Evolutionary conservation across 2,888 invertebrate species (phyloP).

Genomic region (Platynereis dumerilii): DNA sequence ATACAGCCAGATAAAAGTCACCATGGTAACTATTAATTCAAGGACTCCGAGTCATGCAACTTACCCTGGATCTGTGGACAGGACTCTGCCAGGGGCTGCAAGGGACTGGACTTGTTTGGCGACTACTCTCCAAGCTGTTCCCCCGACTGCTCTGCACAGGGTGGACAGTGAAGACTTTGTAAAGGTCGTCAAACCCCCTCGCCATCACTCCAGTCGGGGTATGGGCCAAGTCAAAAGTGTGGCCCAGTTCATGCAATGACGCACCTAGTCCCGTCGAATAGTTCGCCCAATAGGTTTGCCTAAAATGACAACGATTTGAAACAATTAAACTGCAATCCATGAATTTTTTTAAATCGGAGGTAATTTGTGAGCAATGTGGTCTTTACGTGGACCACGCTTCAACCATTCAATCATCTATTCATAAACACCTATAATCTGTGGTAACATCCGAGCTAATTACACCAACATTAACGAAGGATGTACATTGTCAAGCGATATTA

Average conservation of each 20-base stretch:
- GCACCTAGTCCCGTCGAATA: constrained; percentile 90
- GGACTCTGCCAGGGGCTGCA: constrained; percentile 31
- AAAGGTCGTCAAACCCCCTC: constrained; percentile 62
- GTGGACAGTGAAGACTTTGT: constrained; percentile 54
- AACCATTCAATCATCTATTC: too few species aligned
- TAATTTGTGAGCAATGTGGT: too few species aligned
- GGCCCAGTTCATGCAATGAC: constrained; percentile 90
- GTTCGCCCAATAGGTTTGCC: constrained; percentile 85
- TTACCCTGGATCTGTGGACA: constrained; percentile 15
- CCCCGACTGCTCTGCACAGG: constrained; percentile 22
- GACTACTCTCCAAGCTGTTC: constrained; percentile 23
- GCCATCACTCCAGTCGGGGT: constrained; percentile 92
- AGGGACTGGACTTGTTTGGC: constrained; percentile 33
- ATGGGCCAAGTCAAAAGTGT: constrained; percentile 93
- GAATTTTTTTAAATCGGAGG: too few species aligned
- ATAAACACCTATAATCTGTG: too few species aligned
- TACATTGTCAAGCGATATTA: too few species aligned
- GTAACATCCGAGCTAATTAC: too few species aligned
- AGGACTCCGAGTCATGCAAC: too few species aligned
- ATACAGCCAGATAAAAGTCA: too few species aligned
- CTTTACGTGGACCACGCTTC: too few species aligned
- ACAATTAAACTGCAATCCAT: too few species aligned
- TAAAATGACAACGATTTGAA: constrained; percentile 32
- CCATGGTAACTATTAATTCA: too few species aligned
- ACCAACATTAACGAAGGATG: too few species aligned